Evolutionary conservation across 1,140 invertebrate species (phyloP).

Genomic region (Zaprionus nigranus): DNA sequence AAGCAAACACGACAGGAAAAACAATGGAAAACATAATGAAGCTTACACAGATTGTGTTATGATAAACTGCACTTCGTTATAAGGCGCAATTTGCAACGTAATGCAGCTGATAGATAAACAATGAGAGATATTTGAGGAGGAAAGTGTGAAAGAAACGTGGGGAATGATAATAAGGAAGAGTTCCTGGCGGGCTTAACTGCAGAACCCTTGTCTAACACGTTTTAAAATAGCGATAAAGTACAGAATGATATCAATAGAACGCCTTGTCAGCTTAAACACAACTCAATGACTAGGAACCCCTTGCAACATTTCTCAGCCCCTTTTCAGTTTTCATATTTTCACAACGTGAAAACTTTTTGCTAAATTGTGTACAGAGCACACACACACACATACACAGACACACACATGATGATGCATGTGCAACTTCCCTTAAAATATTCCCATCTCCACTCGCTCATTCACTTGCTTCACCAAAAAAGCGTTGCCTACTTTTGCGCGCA

Average conservation of each 20-base stretch:
- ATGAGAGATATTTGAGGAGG: not conserved
- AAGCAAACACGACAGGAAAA: conserved; percentile 2
- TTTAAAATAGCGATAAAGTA: no score
- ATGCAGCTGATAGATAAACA: conserved; percentile 5
- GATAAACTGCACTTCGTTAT: conserved; percentile 26
- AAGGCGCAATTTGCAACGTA: not conserved
- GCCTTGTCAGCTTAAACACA: not conserved
- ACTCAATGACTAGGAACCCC: not conserved
- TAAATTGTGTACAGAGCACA: conserved; percentile 37
- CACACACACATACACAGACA: not conserved
- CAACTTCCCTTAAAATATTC: not conserved
- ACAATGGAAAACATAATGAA: not conserved
- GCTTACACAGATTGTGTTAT: not conserved
- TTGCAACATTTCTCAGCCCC: not conserved
- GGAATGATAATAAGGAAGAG: not conserved
- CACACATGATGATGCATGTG: conserved; percentile 7
- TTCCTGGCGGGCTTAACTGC: not conserved
- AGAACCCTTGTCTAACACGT: not conserved
- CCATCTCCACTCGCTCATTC: not conserved
- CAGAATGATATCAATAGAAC: not conserved
- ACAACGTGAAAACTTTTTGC: conserved; percentile 14
- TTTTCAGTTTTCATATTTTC: not conserved
- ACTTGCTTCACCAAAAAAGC: conserved; percentile 16
- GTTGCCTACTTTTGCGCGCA: conserved; percentile 65
- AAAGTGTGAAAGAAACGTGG: not conserved